Evolutionary conservation across 1,140 invertebrate species (phyloP).

Genomic region (Chironomus striatipennis): DNA sequence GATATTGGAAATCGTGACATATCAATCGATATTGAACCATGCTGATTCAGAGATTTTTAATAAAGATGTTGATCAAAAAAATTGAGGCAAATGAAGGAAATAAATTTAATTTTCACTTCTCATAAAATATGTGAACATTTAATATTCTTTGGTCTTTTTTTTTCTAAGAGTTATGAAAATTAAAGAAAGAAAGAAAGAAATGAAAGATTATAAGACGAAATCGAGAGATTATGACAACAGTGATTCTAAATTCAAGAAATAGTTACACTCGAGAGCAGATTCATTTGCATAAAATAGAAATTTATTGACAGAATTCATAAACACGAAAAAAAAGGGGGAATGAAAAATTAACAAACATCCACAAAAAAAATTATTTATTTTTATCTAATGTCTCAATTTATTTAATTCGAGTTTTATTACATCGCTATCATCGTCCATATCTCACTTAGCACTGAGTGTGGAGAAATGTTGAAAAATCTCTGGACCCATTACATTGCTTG

Average conservation of each 20-base stretch:
- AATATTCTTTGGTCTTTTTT: neutral
- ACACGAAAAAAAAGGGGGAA: neutral
- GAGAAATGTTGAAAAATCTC: neutral
- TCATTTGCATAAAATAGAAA: slow-evolving; percentile 19
- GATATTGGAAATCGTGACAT: slow-evolving; percentile 6
- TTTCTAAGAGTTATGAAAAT: neutral
- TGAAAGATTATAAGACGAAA: neutral
- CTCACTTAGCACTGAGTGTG: neutral
- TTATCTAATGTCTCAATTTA: slow-evolving; percentile 11
- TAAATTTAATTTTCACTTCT: slow-evolving; percentile 10
- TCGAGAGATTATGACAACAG: neutral
- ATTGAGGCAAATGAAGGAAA: no score
- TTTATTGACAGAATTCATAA: neutral
- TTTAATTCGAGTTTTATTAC: neutral
- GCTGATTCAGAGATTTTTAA: slow-evolving; percentile 6
- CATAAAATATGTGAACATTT: slow-evolving; percentile 5
- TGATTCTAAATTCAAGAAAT: neutral
- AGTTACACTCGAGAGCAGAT: neutral
- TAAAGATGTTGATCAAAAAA: neutral
- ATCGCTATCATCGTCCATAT: neutral
- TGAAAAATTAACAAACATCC: neutral
- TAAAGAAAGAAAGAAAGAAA: neutral
- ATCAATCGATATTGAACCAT: slow-evolving; percentile 14
- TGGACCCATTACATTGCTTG: neutral
- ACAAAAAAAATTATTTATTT: neutral